Evolutionary conservation across 2,888 invertebrate genomes (phyloP), one percentile per base, ranked within the genome.

Genomic region (Acholoe squamosa): DNA sequence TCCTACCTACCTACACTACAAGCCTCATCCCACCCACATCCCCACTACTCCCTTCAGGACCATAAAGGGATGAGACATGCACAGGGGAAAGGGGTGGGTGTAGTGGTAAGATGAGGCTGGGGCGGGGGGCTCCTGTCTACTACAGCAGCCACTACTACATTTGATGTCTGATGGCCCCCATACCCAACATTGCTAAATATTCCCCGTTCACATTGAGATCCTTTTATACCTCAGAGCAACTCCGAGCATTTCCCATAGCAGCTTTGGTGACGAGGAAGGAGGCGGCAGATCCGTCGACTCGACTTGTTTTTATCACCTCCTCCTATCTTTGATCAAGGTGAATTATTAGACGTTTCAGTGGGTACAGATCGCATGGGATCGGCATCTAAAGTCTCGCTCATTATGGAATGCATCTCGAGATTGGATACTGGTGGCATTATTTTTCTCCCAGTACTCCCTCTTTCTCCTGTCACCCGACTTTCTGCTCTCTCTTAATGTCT

Each of bases 381-480:
- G 16, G 80, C 34, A 16, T 80, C 34, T 22, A 16, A 80, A 33
- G 16, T 43, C 80, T 14, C 34, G 10, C 34, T 80, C 80, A 43
- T 80, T 80, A 80, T 80, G 80, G 80, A 80, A 80, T 80, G 43
- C 80, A 80, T 14, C 80, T 71, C 71, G 28, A 80, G 34, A 80
- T 80, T 80, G 34, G 80, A 80, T 80, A 28, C 43, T 43, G 43
- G 61, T 76, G 76, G 76, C 5, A 14, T 76, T 76, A 28, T 76
- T 76, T 76, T 22, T 61, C 10, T 61, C 43, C 43, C 43, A 43
- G 3, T 10, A 43, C 43, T 10, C 43, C 43, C 43, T 43, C 43
- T 43, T 10, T 43, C 43, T 43, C 43, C 43, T 43, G 43, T 10
- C 43, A 43, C 43, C 43, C 43, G 43, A 43, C 43, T 43, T 7